These are phyloP conservation scores for Limnothrissa miodon DNA, from an alignment of 2,113 vertebrate species.

Conservation along the genomic window DNA sequence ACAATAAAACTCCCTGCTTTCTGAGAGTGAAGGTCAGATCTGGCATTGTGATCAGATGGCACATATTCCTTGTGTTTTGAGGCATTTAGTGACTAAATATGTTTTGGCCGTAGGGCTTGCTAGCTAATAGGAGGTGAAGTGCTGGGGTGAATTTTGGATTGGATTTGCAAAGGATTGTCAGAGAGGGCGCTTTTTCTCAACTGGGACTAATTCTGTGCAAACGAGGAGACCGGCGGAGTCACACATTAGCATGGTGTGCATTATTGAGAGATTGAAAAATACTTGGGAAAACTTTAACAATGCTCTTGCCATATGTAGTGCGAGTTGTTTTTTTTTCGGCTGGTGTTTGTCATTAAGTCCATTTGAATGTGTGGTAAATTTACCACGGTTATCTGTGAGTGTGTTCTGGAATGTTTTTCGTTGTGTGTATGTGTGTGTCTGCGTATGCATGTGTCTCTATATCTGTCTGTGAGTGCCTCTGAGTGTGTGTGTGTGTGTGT, in stretches of 20 bases:
- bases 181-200: neutral
- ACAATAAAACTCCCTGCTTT: slow-evolving; percentile 48
- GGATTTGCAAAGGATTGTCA: too few relatives aligned
- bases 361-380: neutral
- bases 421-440: slow-evolving; percentile 56
- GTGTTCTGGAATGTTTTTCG: slow-evolving; percentile 67
- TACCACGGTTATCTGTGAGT: slow-evolving; percentile 38
- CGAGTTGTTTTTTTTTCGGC: slow-evolving; percentile 51
- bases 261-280: neutral
- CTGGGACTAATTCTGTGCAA: neutral
- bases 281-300: neutral
- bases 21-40: neutral
- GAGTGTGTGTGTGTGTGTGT: slow-evolving; percentile 44
- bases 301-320: slow-evolving; percentile 34
- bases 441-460: slow-evolving; percentile 66
- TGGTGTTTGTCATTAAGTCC: slow-evolving; percentile 34
- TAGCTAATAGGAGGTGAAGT: neutral
- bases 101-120: neutral
- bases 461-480: slow-evolving; percentile 35
- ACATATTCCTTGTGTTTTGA: neutral
- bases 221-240: neutral
- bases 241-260: neutral
- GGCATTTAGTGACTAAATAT: neutral
- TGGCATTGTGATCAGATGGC: slow-evolving; percentile 13
- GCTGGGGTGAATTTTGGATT: neutral